Conservation (phyloP, 1,140 invertebrate genomes). For the Bathynomus jamesi region DNA sequence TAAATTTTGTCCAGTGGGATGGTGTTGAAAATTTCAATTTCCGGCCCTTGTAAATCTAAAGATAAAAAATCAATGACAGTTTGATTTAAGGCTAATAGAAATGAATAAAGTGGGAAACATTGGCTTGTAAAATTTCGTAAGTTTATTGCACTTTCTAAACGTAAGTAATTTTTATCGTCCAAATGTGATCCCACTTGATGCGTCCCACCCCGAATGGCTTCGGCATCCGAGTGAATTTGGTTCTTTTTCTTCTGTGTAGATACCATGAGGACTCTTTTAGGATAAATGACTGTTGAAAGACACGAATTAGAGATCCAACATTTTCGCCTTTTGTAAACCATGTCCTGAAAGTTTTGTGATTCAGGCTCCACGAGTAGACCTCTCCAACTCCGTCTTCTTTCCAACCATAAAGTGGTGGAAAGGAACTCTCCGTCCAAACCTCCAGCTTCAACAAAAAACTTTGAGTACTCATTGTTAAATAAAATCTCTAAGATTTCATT, state of each 20-base stretch:
- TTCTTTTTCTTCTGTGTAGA: background rate
- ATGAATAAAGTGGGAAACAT: background rate
- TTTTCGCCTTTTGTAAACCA: background rate
- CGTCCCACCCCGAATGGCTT: background rate
- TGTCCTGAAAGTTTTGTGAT: background rate
- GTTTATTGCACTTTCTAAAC: background rate
- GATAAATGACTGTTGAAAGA: background rate
- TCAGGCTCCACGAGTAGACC: background rate
- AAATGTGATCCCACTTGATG: background rate
- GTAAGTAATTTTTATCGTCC: background rate
- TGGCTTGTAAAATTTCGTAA: background rate
- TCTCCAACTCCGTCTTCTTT: background rate
- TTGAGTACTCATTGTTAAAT: background rate
- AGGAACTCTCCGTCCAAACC: background rate
- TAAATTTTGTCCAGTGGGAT: background rate
- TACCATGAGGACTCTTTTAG: background rate
- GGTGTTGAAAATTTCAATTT: background rate
- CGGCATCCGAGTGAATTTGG: background rate
- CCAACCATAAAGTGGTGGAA: background rate
- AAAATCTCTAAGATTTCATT: background rate
- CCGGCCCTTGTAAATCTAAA: background rate
- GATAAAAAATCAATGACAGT: background rate
- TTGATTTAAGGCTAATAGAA: background rate
- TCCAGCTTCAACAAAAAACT: background rate
- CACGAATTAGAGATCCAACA: background rate